Base-by-base conservation (phyloP, 1,140 invertebrate genomes). In the Formica selysi region DNA sequence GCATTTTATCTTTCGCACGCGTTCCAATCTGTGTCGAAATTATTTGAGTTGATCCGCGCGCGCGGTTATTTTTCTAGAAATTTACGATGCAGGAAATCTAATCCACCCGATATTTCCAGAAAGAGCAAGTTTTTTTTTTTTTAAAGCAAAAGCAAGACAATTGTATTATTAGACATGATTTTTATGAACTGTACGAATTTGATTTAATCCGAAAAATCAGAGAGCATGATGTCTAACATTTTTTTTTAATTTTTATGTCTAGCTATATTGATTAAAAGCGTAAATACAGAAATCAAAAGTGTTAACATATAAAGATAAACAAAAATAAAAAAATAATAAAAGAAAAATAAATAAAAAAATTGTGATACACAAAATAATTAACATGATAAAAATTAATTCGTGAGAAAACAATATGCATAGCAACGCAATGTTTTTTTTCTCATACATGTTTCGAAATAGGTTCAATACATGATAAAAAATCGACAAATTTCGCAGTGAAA, bases 1-100 rank as follows among this genome's bases (percentile, higher is more conserved):
- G 44, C 29, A n/a, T 70, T 79, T 68, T 80, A 80, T 80, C 64
- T 80, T 57, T 80, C 32, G 41, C 38, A 11, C n/a, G 38, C 38
- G n/a, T 68, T 54, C 6, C 4, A 79, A 32, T 79, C 19, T 79
- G 29, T 29, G 13, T 54, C 5, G 16, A 2, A 29, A 79, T 26
- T 68, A 70, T 70, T 70, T 44, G 0, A 38, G 26, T 16, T 16
- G 5, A 2, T 32, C 19, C 41, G 41, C 44, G 44, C 44, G 44
- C 11, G 3, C 13, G 22, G 3, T 8, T 19, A 3, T 79, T 57
- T n/a, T 38, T 22, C 22, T 36, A 80, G n/a, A n/a, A 51, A 68
- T 54, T 5, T 38, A 62, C 19, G 44, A 8, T 2, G 10, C 7
- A 68, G 26, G 29, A 38, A 80, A 70, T 4, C 22, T 41, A 38